Base-by-base conservation (phyloP, 2,888 invertebrate species). In the Baccha elongata region DNA sequence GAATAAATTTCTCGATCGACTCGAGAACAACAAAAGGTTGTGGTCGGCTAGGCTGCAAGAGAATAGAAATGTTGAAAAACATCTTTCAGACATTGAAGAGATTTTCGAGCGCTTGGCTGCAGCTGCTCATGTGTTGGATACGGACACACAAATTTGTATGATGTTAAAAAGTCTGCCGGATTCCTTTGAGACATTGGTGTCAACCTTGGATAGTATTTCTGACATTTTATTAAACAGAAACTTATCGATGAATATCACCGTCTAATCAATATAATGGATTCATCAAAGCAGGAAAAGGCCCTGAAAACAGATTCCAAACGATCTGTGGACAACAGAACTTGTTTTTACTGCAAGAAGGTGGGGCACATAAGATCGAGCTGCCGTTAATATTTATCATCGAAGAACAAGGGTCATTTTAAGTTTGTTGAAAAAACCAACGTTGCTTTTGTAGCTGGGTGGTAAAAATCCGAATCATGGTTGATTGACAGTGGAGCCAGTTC, bases 181-280 rank as follows among this genome's bases (percentile, higher is more conserved):
- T 7, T 53, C 53, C n/a, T 53, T 37, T 8, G 53, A 53, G n/a
- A 53, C 32, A 10, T 17, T 53, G 52, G 52, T 53, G 17, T 53
- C 53, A 11, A 19, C 53, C 5, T 53, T 53, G 8, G 53, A 37
- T 11, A 53, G 53, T 53, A 19, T 19, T 1, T 37, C 53, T 2
- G 19, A 53, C 10, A 37, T n/a, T n/a, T n/a, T n/a, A n/a, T n/a
- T n/a, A n/a, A n/a, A n/a, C n/a, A n/a, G n/a, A n/a, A n/a, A n/a
- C n/a, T n/a, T n/a, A n/a, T n/a, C 10, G 52, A 52, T 19, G 52
- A 52, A 53, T 53, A 53, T 11, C 52, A 53, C 10, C 52, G 32
- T 15, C 15, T 29, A 19, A n/a, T 53, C 17, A 29, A 53, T 11
- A 53, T 17, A 17, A 19, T 19, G 11, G 19, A 53, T 1, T 53